Evolutionary conservation across 2,888 invertebrate species (phyloP).

Genomic region (Zelleria hepariella): DNA sequence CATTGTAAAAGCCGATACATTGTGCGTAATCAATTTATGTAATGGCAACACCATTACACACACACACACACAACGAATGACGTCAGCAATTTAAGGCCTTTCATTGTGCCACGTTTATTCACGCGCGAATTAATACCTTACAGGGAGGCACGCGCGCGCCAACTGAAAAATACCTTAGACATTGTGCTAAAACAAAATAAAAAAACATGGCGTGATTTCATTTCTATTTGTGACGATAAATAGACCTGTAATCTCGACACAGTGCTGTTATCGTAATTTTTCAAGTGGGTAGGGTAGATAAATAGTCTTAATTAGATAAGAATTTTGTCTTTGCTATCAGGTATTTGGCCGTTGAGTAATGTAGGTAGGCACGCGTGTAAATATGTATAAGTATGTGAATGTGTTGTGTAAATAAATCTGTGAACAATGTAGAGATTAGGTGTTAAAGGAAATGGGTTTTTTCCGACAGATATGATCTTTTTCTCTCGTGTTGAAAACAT

Average conservation of each 20-base stretch:
- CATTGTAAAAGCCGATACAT: constrained; percentile 10
- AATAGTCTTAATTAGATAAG: not conserved
- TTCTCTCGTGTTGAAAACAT: too few relatives aligned
- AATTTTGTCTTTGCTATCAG: not conserved
- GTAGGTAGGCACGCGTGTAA: not conserved
- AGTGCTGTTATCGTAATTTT: not conserved
- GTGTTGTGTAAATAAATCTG: not conserved
- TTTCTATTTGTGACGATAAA: not conserved
- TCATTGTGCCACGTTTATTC: not conserved
- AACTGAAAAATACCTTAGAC: not conserved
- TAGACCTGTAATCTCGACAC: not conserved
- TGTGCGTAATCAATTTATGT: constrained; percentile 35
- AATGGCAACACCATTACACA: constrained; percentile 29
- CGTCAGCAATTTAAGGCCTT: constrained; percentile 14
- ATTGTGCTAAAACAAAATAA: not conserved
- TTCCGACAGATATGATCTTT: too few relatives aligned
- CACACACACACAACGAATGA: constrained; percentile 16
- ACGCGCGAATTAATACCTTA: not conserved
- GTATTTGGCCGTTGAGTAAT: not conserved
- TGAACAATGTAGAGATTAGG: not conserved
- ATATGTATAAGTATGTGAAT: not conserved
- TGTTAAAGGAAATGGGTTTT: too few relatives aligned
- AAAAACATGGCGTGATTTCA: not conserved
- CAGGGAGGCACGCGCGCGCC: not conserved
- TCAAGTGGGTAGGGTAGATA: not conserved